Evolutionary conservation across 2,888 invertebrate species (phyloP).

Genomic region (Epinotia brunnichana): DNA sequence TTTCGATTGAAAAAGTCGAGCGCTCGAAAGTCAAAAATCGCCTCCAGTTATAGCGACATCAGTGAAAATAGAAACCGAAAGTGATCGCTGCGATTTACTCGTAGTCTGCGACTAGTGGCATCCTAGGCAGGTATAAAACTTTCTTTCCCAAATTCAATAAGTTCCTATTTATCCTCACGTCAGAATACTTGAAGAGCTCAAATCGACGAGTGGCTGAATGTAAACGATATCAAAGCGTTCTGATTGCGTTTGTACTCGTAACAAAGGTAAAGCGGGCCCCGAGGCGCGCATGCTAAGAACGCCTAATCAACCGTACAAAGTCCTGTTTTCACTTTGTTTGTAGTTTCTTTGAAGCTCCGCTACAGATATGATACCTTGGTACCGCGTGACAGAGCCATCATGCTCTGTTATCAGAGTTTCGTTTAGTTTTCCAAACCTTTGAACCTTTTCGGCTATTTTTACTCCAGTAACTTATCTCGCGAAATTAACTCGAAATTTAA

Average conservation of each 20-base stretch:
- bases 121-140: background rate
- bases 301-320: constrained; percentile 80
- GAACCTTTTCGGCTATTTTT: constrained; percentile 9
- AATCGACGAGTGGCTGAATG: constrained; percentile 69
- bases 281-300: constrained; percentile 72
- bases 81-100: too few species aligned
- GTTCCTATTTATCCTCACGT: constrained; percentile 15
- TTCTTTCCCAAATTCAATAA: constrained; percentile 1
- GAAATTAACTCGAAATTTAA: constrained; percentile 17
- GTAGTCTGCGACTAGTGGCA: too few species aligned
- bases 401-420: constrained; percentile 43
- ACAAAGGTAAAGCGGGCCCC: constrained; percentile 74
- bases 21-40: too few species aligned
- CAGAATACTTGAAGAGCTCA: constrained; percentile 50
- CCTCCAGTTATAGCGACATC: too few species aligned
- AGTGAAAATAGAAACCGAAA: too few species aligned
- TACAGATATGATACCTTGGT: constrained; percentile 72
- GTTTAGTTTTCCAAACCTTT: constrained; percentile 13
- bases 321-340: constrained; percentile 76
- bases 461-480: background rate
- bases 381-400: constrained; percentile 53
- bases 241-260: constrained; percentile 61
- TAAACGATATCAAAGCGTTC: constrained; percentile 62
- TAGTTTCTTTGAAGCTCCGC: constrained; percentile 77
- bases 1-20: too few species aligned